A percentile compares a stretch with the other conserved stretches of the same genome.
Conservation (phyloP, 2,113 vertebrate species). For the Scolopax mira region DNA sequence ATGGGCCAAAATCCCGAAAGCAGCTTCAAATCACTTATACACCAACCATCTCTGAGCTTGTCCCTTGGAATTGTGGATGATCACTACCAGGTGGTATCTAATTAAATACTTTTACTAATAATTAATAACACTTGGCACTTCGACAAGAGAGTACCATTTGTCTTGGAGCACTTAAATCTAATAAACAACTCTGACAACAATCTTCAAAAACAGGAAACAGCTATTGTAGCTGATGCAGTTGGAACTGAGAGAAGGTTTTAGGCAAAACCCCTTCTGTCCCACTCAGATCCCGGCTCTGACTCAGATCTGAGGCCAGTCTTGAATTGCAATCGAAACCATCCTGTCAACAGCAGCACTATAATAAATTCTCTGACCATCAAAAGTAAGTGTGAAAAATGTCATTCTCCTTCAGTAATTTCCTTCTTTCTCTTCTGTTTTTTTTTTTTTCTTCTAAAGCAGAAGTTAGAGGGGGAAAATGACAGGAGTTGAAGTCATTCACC, state of each 20-base stretch:
- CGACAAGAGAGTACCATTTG: not conserved
- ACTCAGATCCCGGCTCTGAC: not conserved
- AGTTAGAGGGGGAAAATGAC: not conserved
- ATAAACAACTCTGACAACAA: not conserved
- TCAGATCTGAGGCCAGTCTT: not conserved
- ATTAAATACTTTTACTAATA: constrained; percentile 13
- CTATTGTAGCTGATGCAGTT: not conserved
- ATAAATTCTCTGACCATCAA: constrained; percentile 42
- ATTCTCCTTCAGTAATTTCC: constrained; percentile 34
- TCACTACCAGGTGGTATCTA: not conserved
- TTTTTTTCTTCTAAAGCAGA: not conserved
- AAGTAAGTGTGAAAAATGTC: constrained; percentile 42
- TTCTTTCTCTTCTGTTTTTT: not conserved
- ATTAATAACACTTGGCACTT: constrained; percentile 2
- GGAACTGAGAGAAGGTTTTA: not conserved
- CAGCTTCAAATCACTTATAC: not conserved
- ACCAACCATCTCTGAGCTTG: not conserved
- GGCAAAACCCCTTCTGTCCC: not conserved
- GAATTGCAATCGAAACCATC: constrained; percentile 26
- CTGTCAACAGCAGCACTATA: constrained; percentile 47
- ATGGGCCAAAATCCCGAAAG: not conserved
- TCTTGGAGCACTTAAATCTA: not conserved
- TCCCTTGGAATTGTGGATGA: not conserved
- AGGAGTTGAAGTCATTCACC: constrained; percentile 9
- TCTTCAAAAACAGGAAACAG: not conserved